Evolutionary conservation across 2,888 invertebrate genomes (phyloP), one percentile per base, ranked within the genome.

Genomic region (Chrysopilus asiliformis): DNA sequence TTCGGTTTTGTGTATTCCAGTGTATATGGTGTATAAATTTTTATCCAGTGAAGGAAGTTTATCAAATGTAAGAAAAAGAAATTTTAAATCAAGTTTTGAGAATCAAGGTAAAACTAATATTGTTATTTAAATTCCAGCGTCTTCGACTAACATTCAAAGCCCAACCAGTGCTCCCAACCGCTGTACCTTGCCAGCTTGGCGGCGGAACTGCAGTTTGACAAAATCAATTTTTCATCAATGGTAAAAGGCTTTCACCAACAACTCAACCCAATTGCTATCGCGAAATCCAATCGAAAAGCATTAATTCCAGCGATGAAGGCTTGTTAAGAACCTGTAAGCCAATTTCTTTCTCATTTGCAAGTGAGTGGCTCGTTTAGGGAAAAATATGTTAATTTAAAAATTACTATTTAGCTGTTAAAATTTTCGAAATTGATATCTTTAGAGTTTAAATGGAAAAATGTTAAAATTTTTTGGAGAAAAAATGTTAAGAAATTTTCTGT

Each of bases 1-100:
- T 30, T 89, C 90, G 16, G 78, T 89, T 42, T 67, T 84, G 41
- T 85, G 84, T 57, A 87, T 91, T 46, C 90, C 90, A 2, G 56
- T 76, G 45, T 89, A 87, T 63, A 81, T 85, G 48, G 49, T 86
- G 38, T 89, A 87, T 66, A 80, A 79, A 60, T 70, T 79, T 48
- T 58, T 67, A 38, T 74, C 73, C 34, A 81, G 80, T 1, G 79
- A 77, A 19, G 83, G 84, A 17, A 68, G 59, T 42, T 51, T 62
- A 19, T 44, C 53, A 16, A 64, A 70, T 63, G 72, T 72, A 52
- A 56, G 49, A 43, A 29, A 17, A n/a, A 16, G 7, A 24, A 15
- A 24, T 13, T 12, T 28, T 35, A n/a, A n/a, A 6, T 9, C 13
- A 16, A 22, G n/a, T 30, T 34, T 16, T 27, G n/a, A 16, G 20